Base-by-base conservation (phyloP, 2,888 invertebrate genomes). In the Drosophila multiciliata region DNA sequence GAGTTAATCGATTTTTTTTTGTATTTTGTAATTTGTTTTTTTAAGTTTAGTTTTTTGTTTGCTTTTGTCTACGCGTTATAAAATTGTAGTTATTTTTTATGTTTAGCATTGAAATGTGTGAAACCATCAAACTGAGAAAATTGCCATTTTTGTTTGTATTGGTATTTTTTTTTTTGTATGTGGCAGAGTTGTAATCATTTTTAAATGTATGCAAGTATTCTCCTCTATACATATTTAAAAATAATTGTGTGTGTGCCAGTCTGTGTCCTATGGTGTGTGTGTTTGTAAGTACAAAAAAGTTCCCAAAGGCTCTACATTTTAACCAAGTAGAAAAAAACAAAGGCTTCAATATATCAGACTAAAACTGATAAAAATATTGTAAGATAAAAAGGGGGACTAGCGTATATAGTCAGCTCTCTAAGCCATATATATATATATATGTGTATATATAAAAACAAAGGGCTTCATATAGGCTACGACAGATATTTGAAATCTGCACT, bases 61-160 rank as follows among this genome's bases (percentile, higher is more conserved):
- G 15, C 52, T 65, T 58, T 68, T 65, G 57, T 79, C 82, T 82
- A 82, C 75, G 72, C 71, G 68, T 90, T 74, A 86, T 83, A 80
- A 89, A 86, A 80, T 74, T 88, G 75, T 50, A 68, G 53, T 65
- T 62, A 40, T 62, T 62, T 38, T 45, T 45, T 45, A n/a, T 80
- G 38, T 75, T 73, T 53, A 45, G 45, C 45, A 45, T 82, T 83
- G 75, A 87, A 77, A 86, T 81, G 84, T 81, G 80, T 90, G 90
- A 90, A 90, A 90, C 90, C 90, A 91, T 91, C 80, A 89, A 90
- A 90, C 90, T 90, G 90, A 90, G 90, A 90, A 89, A 87, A 91
- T 91, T 89, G 83, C 90, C 42, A 45, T 23, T n/a, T 17, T 40
- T 45, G 29, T 15, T 42, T 17, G 8, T 38, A 17, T 17, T 38